A percentile compares a stretch with the other conserved stretches of the same genome.
These are phyloP conservation scores for Bothrops jararaca DNA, from an alignment of 2,113 vertebrate species.

Conservation along the genomic window DNA sequence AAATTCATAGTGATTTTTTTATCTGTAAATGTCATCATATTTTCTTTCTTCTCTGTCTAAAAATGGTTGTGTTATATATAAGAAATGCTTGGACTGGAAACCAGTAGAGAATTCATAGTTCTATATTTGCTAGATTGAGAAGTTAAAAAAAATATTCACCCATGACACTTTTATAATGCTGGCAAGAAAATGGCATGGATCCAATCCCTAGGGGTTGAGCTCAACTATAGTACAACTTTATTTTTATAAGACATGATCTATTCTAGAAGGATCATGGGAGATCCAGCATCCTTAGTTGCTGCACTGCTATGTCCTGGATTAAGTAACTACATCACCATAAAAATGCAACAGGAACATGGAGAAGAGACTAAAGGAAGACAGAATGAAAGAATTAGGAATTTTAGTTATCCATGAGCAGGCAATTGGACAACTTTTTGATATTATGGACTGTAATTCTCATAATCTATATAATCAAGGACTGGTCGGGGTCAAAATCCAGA, in stretches of 20 bases:
- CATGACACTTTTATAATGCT: neutral
- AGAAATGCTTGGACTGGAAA: neutral
- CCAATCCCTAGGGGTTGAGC: neutral
- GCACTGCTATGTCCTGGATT: neutral
- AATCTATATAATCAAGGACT: neutral
- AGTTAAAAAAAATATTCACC: neutral
- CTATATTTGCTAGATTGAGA: neutral
- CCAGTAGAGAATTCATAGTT: neutral
- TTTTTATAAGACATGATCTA: neutral
- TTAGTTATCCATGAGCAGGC: neutral
- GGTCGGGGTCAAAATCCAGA: neutral
- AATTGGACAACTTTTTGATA: neutral
- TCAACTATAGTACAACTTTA: neutral
- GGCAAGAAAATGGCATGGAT: neutral
- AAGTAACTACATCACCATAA: neutral
- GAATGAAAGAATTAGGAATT: neutral
- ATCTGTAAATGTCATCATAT: neutral
- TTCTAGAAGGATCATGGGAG: neutral
- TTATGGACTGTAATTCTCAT: neutral
- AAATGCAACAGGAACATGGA: neutral
- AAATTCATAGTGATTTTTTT: neutral
- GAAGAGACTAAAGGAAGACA: neutral
- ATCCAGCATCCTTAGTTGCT: neutral
- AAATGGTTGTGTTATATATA: too few species aligned
- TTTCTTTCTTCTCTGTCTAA: neutral